Evolutionary conservation across 1,140 invertebrate genomes (phyloP), one percentile per base, ranked within the genome.

Genomic region (Mercenaria mercenaria): DNA sequence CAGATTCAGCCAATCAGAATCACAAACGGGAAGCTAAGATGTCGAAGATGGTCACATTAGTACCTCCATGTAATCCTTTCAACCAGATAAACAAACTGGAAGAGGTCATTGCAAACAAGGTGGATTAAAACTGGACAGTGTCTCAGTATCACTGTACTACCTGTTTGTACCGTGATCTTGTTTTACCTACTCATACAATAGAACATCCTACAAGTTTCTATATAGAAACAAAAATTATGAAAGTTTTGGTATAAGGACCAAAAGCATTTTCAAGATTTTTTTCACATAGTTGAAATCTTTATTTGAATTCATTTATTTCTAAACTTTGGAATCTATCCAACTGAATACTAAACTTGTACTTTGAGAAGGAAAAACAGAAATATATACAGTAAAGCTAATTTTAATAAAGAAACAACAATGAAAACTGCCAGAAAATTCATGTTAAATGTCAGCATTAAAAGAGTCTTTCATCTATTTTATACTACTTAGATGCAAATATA

Each of bases 41-140:
- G 95, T 95, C 95, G 0, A 95, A 94, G 92, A 96, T 96, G 95
- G 93, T 96, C 18, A 96, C 95, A 13, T 90, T 94, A 0, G 95
- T 96, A 39, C 95, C 95, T 41, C 95, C 95, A 0, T 93, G 93
- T 81, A 96, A 96, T 79, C 95, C 95, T 13, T 96, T 95, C 93
- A 96, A 95, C 90, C 92, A 92, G 85, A 90, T 94, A 41, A 92
- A 93, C 72, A 93, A 93, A 86, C 64, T 92, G 20, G 90, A 93
- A 41, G 91, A 93, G 61, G 90, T 94, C 37, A 88, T 93, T 50
- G 91, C 80, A 32, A 89, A 89, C 67, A 89, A 89, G 72, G 80
- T 89, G 61, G 79, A 89, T 37, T 89, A 83, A 29, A 29, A 6
- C 20, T 64, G 4, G 10, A 72, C 11, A 18, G n/a, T 72, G 11